Percentiles rank a stretch among this genome's conserved stretches.
Conservation (phyloP, 2,888 invertebrate species). For the Phymatocera aterrima region DNA sequence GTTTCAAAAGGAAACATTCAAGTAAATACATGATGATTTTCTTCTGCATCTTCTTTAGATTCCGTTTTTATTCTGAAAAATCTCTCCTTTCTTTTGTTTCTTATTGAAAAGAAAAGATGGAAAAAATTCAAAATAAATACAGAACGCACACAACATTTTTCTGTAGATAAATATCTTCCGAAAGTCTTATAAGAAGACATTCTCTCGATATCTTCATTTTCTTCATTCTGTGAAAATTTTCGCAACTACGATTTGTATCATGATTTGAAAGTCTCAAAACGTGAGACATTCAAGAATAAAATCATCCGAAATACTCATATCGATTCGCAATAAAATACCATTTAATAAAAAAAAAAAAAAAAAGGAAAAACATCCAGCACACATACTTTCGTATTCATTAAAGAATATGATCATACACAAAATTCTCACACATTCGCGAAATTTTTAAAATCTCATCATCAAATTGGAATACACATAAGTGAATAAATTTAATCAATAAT, state of each 20-base stretch:
- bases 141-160: not conserved
- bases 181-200: slow-evolving; percentile 49
- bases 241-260: not conserved
- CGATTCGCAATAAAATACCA: not conserved
- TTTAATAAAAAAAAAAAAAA: too few species aligned
- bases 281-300: slow-evolving; percentile 47
- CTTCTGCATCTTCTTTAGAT: slow-evolving; percentile 2
- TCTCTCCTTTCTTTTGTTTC: too few species aligned
- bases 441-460: too few species aligned
- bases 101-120: not conserved
- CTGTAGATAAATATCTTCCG: not conserved
- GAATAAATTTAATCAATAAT: too few species aligned
- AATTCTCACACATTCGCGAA: too few species aligned
- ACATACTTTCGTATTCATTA: too few species aligned
- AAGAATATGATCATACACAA: too few species aligned
- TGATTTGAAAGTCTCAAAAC: slow-evolving; percentile 49
- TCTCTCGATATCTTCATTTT: slow-evolving; percentile 34
- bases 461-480: too few species aligned
- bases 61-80: not conserved
- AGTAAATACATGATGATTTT: not conserved
- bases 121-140: slow-evolving; percentile 12
- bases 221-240: not conserved
- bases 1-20: slow-evolving; percentile 46
- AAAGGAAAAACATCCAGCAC: too few species aligned
- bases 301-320: not conserved